Evolutionary conservation across 2,888 invertebrate species (phyloP), one percentile per base, ranked within the genome.

Genomic region (Orthosia gracilis): DNA sequence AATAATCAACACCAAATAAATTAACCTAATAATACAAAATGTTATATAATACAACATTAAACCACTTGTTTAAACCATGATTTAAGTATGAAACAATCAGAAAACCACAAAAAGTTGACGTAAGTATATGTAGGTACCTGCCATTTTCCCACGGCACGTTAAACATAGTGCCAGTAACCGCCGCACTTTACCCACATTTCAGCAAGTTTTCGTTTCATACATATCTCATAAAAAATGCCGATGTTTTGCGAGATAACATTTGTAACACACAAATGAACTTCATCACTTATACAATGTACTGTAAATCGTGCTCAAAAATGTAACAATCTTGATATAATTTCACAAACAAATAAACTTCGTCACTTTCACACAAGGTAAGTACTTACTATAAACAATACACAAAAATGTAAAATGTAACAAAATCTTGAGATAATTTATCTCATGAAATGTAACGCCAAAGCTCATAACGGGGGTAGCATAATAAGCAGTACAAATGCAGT

Each of bases 401-500:
- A 61, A 4, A 40, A 3, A 31, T 4, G 31, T 31, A 31, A 49
- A 69, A 58, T 45, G 49, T 52, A 69, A 12, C 50, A 61, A 73
- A 74, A 62, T 67, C 31, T 65, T 31, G 31, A 61, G 65, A 69
- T 52, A 73, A 49, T 71, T 70, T 50, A 26, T 31, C 47, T 75
- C 70, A 72, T 70, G 78, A 62, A 80, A 76, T 74, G 68, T 78
- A 74, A 78, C 63, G 55, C 52, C 61, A 63, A 65, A 55, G 59
- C 64, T 81, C 72, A 65, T 78, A 89, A 85, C 85, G 78, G 78
- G 87, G 80, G 80, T 87, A 85, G 86, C 82, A 86, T 87, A 88
- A 86, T 88, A 88, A 87, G 85, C 81, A 83, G 88, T 88, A 86
- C 82, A 81, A 90, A 88, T 91, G 91, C 88, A 88, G 72, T 76